Base-by-base conservation (phyloP, 1,140 invertebrate genomes). In the Phenacoccus solenopsis region DNA sequence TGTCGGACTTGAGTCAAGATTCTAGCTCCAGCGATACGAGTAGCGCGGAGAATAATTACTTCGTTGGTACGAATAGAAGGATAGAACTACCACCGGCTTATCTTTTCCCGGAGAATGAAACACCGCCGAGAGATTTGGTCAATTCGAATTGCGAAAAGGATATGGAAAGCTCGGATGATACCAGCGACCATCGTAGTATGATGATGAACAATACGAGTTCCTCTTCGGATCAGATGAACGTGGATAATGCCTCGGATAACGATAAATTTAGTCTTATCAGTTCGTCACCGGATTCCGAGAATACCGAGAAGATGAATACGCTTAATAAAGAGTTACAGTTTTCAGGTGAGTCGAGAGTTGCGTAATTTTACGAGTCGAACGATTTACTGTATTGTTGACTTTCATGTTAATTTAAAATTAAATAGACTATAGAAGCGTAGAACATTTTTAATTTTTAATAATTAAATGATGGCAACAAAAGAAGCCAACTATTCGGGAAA, bases 21-120 rank as follows among this genome's bases (percentile, higher is more conserved):
- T 64, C 59, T 4, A 64, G 59, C 22, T 64, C 59, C 13, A 64
- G 59, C 25, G 59, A 64, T 64, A 64, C 59, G 5, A 64, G 59
- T 22, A 64, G 59, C 59, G 59, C 59, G 2, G 59, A 64, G 16
- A 64, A 64, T 16, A 64, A 64, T 25, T 64, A 64, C 25, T 64
- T 64, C 59, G 59, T 87, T 75, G 89, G 87, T 1, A 25, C 12
- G 12, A 64, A 64, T 75, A 81, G 88, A 68, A 80, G 87, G 57
- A 91, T 88, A 74, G 90, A 91, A 79, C 89, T 92, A 86, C 88
- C 89, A 30, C 88, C 89, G 20, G 84, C 87, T 21, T 90, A 90
- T 77, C 80, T 90, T 38, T 91, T 90, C 78, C 87, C 88, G 22
- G 89, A 91, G 79, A 86, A 84, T 75, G 86, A 88, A 74, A 82